A percentile compares a stretch with the other conserved stretches of the same genome.
Conservation (phyloP, 2,888 invertebrate species). For the Lymantria monacha region DNA sequence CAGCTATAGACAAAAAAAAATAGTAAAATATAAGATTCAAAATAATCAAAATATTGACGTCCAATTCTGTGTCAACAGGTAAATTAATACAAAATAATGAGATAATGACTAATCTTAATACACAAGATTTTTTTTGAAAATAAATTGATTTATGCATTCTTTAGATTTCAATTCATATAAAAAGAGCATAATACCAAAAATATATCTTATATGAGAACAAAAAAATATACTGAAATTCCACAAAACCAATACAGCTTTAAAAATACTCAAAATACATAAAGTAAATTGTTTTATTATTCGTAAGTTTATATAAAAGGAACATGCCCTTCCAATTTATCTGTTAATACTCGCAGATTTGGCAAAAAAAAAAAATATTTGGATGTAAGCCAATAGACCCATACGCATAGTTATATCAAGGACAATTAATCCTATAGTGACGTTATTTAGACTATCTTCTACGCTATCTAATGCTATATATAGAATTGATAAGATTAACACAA, state of each 20-base stretch:
- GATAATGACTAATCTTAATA: no score
- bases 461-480: conserved; percentile 27
- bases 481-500: conserved; percentile 36
- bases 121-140: no score
- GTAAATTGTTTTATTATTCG: conserved; percentile 20
- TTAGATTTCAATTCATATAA: no score
- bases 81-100: no score
- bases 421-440: conserved; percentile 51
- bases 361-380: conserved; percentile 61
- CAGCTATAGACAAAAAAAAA: no score
- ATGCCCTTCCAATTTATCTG: conserved; percentile 59
- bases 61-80: no score
- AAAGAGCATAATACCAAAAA: no score
- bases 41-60: no score
- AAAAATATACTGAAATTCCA: not conserved
- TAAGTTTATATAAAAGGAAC: conserved; percentile 40
- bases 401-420: conserved; percentile 45
- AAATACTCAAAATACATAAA: not conserved
- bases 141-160: no score
- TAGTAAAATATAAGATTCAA: no score
- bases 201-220: not conserved
- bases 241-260: no score
- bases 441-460: conserved; percentile 40
- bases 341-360: conserved; percentile 54
- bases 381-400: conserved; percentile 30